Percentiles rank a stretch among this genome's conserved stretches.
These are phyloP conservation scores for Calephelis nemesis DNA, from an alignment of 1,140 invertebrate genomes.

Conservation along the genomic window DNA sequence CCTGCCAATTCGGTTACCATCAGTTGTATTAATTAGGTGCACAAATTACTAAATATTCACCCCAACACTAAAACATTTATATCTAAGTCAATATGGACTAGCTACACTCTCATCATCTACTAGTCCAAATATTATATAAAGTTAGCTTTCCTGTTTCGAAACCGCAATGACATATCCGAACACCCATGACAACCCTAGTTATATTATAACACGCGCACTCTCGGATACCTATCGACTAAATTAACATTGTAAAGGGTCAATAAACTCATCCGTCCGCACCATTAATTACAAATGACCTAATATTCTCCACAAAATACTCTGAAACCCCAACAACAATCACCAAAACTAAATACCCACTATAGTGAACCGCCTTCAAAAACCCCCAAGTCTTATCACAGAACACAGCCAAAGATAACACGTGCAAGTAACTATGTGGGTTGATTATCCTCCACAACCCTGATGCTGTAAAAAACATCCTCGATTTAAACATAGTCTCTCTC, in stretches of 20 bases:
- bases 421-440: conserved; percentile 89
- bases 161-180: too few species aligned
- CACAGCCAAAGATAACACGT: conserved; percentile 87
- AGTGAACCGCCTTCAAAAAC: conserved; percentile 83
- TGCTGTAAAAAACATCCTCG: conserved; percentile 85
- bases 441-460: conserved; percentile 88
- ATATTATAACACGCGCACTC: not conserved
- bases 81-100: too few species aligned
- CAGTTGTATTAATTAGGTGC: too few species aligned
- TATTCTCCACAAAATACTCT: conserved; percentile 56
- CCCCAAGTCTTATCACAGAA: conserved; percentile 90
- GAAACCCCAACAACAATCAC: conserved; percentile 53
- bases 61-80: too few species aligned
- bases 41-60: too few species aligned
- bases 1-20: too few species aligned
- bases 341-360: conserved; percentile 73
- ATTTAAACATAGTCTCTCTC: conserved; percentile 81
- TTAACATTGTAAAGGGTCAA: not conserved
- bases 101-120: too few species aligned
- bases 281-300: conserved; percentile 45
- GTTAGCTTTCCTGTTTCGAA: too few species aligned
- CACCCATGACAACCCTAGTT: not conserved
- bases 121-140: too few species aligned
- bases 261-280: conserved; percentile 31
- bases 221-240: not conserved